Base-by-base conservation (phyloP, 2,888 invertebrate species). In the Leptodirus hochenwartii region DNA sequence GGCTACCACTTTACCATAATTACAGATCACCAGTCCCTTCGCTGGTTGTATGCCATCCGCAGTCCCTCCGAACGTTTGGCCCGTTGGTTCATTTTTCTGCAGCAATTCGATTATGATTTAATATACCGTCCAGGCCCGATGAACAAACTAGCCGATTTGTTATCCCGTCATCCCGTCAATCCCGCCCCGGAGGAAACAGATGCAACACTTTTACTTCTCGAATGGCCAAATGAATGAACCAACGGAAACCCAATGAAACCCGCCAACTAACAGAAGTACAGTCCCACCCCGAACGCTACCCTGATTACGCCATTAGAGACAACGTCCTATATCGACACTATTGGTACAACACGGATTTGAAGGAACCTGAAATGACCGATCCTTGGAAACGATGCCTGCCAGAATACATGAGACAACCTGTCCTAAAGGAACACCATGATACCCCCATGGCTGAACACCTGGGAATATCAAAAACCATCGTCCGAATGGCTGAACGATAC, bases 1-100 rank as follows among this genome's bases (percentile, higher is more conserved):
- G 42, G 39, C 2, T 42, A 39, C 22, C 20, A 31, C 1, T 44
- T 45, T 20, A 33, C 29, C 4, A 49, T 43, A 1, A 25, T 37
- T 2, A 36, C 39, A 4, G 35, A 39, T 20, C 37, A 39, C 30
- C 39, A 37, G 26, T 30, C 38, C 2, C 31, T 38, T 2, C 24
- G 27, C 9, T 33, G 24, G 15, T 17, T 34, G 8, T 20, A 32
- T 3, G 13, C 10, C 5, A 10, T 24, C 4, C 6, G 29, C 3
- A 28, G 23, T 9, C 37, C 34, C 1, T 25, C 34, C 8, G 37
- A 29, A 15, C 28, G 36, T n/a, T 22, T 34, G 8, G 34, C 34
- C 1, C 15, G 32, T 2, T 34, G 32, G 34, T 12, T 13, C 5
- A n/a, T 29, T 5, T 15, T 10, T 8, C 12, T 34, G 9, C 17